Conservation (phyloP, 2,113 vertebrate species). For the Atlantisia rogersi region DNA sequence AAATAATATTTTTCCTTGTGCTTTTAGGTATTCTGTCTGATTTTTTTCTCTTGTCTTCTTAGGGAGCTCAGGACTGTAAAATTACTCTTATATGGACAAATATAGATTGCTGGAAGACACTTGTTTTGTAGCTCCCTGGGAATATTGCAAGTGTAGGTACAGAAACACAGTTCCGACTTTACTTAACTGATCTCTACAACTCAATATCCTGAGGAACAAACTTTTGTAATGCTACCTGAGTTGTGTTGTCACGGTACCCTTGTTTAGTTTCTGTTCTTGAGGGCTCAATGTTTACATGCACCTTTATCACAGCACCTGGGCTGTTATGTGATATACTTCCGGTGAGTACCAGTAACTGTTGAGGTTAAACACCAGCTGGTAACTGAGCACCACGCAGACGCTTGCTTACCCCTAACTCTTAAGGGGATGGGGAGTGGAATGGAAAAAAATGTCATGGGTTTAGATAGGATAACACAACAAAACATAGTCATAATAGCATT, state of each 20-base stretch:
- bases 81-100: neutral
- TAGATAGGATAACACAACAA: no score
- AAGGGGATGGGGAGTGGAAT: no score
- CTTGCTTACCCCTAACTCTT: no score
- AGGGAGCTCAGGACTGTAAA: neutral
- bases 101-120: neutral
- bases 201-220: neutral
- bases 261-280: neutral
- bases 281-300: fast-evolving
- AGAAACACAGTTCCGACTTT: neutral
- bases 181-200: neutral
- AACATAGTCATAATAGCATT: no score
- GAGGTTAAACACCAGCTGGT: no score
- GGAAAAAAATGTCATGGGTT: no score
- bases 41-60: neutral
- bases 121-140: neutral
- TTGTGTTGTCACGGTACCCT: neutral
- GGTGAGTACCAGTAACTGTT: neutral
- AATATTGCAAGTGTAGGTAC: neutral
- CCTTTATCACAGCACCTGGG: neutral
- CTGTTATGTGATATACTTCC: neutral
- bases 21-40: neutral
- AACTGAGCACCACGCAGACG: no score
- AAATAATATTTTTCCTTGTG: neutral
- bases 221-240: neutral